Conservation (phyloP, 1,140 invertebrate species). For the Oncopeltus fasciatus region DNA sequence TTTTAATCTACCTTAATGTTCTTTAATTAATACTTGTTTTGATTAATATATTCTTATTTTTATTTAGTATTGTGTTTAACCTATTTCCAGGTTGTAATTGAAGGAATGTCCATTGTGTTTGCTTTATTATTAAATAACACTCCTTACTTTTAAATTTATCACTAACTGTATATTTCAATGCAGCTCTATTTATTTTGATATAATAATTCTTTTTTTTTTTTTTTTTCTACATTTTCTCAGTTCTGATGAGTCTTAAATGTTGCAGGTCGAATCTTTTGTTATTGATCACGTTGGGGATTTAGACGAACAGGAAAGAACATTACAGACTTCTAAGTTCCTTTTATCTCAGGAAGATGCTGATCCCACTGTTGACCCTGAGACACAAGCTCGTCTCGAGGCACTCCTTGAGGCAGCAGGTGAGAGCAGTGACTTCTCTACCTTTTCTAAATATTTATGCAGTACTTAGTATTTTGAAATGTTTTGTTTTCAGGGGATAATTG, state of each 20-base stretch:
- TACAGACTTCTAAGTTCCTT: conserved; percentile 65
- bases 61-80: no score
- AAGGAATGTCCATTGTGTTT: no score
- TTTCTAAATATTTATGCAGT: neutral
- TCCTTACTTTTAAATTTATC: no score
- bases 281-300: conserved; percentile 43
- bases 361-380: conserved; percentile 73
- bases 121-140: no score
- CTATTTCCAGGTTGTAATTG: no score
- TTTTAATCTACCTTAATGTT: no score
- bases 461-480: neutral
- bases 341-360: conserved; percentile 55
- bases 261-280: conserved; percentile 52
- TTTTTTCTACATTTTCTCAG: no score
- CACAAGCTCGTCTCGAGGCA: conserved; percentile 74
- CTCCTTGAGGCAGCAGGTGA: conserved; percentile 76
- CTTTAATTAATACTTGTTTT: no score
- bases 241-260: neutral
- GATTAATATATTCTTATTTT: no score
- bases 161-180: no score
- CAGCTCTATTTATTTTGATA: no score
- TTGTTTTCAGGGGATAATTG: neutral
- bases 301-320: conserved; percentile 45
- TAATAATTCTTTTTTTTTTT: no score
- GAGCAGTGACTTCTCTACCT: conserved; percentile 22